A percentile compares a stretch with the other conserved stretches of the same genome.
These are phyloP conservation scores for Catostomus latipinnis DNA, from an alignment of 2,797 vertebrate genomes.

Conservation along the genomic window DNA sequence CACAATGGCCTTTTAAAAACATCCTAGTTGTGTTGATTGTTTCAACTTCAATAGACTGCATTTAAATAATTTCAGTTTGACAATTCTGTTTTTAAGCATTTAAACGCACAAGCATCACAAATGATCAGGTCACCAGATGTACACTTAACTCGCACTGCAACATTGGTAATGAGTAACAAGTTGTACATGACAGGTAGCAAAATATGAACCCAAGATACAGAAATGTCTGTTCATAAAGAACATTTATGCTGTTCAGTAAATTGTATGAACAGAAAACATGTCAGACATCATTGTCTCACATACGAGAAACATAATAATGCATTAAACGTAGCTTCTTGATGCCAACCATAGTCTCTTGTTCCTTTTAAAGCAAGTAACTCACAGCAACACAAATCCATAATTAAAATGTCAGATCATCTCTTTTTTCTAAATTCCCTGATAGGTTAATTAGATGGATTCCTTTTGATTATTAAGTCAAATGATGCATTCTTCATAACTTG, in stretches of 20 bases:
- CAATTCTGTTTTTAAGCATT: not conserved
- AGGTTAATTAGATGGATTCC: not conserved
- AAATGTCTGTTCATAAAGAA: conserved; percentile 25
- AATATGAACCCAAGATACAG: not conserved
- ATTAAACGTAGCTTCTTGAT: not conserved
- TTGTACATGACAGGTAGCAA: not conserved
- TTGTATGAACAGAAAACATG: conserved; percentile 16
- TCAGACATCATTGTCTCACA: not conserved
- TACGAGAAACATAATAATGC: not conserved
- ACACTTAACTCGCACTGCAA: conserved; percentile 7
- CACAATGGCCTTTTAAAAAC: conserved; percentile 7
- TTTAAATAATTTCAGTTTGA: not conserved
- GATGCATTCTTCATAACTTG: not conserved
- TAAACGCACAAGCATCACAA: not conserved
- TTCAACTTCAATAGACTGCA: not conserved
- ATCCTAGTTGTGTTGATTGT: not conserved
- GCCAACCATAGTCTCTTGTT: not conserved
- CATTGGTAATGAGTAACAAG: conserved; percentile 15
- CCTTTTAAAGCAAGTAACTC: not conserved
- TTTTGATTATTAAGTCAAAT: not conserved
- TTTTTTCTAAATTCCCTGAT: conserved; percentile 3
- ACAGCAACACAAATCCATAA: not conserved
- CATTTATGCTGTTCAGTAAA: conserved; percentile 28
- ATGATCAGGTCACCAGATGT: conserved; percentile 31
- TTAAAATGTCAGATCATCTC: not conserved